These are phyloP conservation scores for Microplitis manilae DNA, from an alignment of 2,888 invertebrate species.

Conservation along the genomic window DNA sequence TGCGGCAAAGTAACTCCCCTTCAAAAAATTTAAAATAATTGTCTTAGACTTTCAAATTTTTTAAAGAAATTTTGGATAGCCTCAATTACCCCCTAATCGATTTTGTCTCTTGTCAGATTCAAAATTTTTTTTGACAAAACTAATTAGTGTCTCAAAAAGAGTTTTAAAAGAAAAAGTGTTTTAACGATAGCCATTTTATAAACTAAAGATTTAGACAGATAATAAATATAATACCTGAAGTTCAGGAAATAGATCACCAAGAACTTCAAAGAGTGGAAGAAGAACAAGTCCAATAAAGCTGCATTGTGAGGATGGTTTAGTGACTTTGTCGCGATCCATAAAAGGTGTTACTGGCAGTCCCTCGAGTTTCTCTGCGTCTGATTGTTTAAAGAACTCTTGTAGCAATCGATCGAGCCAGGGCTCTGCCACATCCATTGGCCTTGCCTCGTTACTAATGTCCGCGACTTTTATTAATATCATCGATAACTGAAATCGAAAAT, in stretches of 20 bases:
- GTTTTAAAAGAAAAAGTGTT: no score
- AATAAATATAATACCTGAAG: slow-evolving; percentile 74
- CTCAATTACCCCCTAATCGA: no score
- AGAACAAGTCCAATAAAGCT: slow-evolving; percentile 88
- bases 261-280: slow-evolving; percentile 84
- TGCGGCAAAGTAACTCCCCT: no score
- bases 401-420: slow-evolving; percentile 85
- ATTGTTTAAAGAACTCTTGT: slow-evolving; percentile 84
- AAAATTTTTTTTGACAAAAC: no score
- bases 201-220: not conserved
- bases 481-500: slow-evolving; percentile 74
- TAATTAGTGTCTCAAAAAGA: no score
- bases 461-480: slow-evolving; percentile 89
- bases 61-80: no score
- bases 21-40: no score
- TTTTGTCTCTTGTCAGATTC: no score
- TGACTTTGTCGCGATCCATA: slow-evolving; percentile 89
- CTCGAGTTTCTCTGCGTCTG: slow-evolving; percentile 86
- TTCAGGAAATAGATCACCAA: slow-evolving; percentile 82
- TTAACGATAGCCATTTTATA: no score
- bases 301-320: slow-evolving; percentile 87
- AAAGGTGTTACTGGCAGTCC: slow-evolving; percentile 88
- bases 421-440: slow-evolving; percentile 87
- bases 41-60: no score
- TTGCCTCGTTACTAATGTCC: slow-evolving; percentile 87